Conservation (phyloP, 2,797 vertebrate genomes). For the Enteromius mattozi region DNA sequence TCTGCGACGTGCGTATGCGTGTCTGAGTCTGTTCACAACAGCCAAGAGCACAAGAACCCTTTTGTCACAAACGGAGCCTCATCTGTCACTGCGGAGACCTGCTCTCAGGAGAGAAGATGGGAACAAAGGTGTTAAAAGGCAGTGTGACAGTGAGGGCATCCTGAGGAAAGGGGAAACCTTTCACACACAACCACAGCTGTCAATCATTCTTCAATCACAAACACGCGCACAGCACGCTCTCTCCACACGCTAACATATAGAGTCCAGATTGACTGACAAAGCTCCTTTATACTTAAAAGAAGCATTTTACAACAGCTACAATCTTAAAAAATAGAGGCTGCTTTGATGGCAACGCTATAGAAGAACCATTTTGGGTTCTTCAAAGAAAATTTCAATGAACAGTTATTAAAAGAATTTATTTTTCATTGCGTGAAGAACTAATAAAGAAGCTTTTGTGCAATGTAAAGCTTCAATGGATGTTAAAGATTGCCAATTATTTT, state of each 20-base stretch:
- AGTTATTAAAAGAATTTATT: neutral
- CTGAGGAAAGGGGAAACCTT: constrained; percentile 72
- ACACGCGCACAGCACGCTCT: constrained; percentile 66
- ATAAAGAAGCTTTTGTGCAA: neutral
- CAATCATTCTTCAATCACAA: constrained; percentile 81
- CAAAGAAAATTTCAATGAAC: neutral
- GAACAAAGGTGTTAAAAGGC: constrained; percentile 98
- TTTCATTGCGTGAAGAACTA: neutral
- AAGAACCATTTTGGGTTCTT: neutral
- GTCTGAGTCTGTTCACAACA: constrained; percentile 77
- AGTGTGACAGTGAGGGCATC: constrained; percentile 86
- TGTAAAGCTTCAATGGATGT: neutral
- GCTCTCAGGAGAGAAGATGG: constrained; percentile 83
- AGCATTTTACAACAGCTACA: constrained; percentile 22
- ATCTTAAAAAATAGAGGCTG: neutral
- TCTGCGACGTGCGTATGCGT: constrained; percentile 31
- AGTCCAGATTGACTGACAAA: constrained; percentile 46
- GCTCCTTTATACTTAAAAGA: neutral
- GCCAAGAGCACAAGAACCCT: constrained; percentile 83
- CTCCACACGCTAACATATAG: constrained; percentile 68
- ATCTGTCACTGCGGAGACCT: constrained; percentile 87
- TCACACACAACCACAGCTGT: constrained; percentile 74
- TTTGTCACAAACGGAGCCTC: constrained; percentile 89
- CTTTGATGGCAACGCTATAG: neutral
- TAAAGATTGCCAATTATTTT: neutral